phyloP scores from a whole-genome alignment of 2,113 vertebrate genomes.

The Mohoua ochrocephala region DNA sequence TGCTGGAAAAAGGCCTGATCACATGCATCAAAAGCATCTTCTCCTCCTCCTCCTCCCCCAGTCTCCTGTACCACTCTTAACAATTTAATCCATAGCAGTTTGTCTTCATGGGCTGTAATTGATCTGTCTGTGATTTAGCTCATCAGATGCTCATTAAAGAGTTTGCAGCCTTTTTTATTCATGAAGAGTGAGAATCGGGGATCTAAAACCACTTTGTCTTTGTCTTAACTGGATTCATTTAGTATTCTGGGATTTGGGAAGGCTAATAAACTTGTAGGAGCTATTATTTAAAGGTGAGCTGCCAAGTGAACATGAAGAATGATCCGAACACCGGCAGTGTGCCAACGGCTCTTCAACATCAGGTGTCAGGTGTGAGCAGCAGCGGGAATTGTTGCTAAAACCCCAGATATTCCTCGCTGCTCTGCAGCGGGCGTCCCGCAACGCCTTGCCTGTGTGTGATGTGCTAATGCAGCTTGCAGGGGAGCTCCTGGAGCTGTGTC shows the following conservation, averaged over 20 bases:
- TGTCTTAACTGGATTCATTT: constrained; percentile 19
- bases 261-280: constrained; percentile 2
- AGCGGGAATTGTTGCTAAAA: neutral
- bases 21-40: neutral
- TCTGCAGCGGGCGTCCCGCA: neutral
- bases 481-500: neutral
- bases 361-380: neutral
- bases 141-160: constrained; percentile 50
- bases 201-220: constrained; percentile 27
- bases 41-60: neutral
- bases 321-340: neutral
- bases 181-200: neutral
- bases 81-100: constrained; percentile 20
- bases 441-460: fast-evolving
- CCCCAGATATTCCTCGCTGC: neutral
- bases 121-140: constrained; percentile 46
- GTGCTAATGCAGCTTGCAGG: neutral
- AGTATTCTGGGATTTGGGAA: neutral
- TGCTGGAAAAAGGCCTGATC: neutral
- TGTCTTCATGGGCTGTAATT: constrained; percentile 42
- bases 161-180: constrained; percentile 28
- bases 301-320: neutral
- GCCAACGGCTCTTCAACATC: fast-evolving
- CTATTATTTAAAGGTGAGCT: constrained; percentile 48
- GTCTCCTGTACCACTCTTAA: neutral